phyloP scores from a whole-genome alignment of 2,797 vertebrate genomes.

The Clarias platycephalus region DNA sequence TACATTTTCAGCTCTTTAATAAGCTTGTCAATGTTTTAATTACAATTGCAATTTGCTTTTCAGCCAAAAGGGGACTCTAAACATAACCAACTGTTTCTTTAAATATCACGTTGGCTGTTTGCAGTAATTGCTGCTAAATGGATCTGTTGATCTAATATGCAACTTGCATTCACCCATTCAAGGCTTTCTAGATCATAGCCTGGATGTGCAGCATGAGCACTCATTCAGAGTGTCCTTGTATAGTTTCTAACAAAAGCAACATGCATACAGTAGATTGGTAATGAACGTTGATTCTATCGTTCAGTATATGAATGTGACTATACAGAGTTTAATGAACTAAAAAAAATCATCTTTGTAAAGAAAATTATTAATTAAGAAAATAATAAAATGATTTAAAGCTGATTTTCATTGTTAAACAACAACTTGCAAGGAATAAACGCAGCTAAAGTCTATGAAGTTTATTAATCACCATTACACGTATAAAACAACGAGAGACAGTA shows the following conservation, averaged over 20 bases:
- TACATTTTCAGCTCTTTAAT: background rate
- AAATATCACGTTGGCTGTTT: background rate
- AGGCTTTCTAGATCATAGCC: conserved; percentile 22
- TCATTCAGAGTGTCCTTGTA: conserved; percentile 11
- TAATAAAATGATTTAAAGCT: too few relatives aligned
- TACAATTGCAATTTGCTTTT: background rate
- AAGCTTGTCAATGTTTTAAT: background rate
- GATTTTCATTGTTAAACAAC: too few relatives aligned
- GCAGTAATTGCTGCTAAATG: conserved; percentile 19
- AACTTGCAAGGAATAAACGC: too few relatives aligned
- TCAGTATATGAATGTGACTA: background rate
- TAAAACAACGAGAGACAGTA: too few relatives aligned
- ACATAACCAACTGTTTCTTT: conserved; percentile 1
- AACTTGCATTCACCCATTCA: conserved; percentile 8
- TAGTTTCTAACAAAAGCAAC: background rate
- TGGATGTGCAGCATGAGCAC: conserved; percentile 5
- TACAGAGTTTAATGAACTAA: background rate
- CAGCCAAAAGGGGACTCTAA: background rate
- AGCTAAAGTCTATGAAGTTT: too few relatives aligned
- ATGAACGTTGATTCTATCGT: conserved; percentile 3
- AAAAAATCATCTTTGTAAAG: background rate
- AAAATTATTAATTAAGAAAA: background rate
- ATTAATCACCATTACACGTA: too few relatives aligned
- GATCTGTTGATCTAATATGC: conserved; percentile 16
- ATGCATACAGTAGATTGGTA: background rate